Conservation (phyloP, 2,888 invertebrate species). For the Lapara coniferarum region DNA sequence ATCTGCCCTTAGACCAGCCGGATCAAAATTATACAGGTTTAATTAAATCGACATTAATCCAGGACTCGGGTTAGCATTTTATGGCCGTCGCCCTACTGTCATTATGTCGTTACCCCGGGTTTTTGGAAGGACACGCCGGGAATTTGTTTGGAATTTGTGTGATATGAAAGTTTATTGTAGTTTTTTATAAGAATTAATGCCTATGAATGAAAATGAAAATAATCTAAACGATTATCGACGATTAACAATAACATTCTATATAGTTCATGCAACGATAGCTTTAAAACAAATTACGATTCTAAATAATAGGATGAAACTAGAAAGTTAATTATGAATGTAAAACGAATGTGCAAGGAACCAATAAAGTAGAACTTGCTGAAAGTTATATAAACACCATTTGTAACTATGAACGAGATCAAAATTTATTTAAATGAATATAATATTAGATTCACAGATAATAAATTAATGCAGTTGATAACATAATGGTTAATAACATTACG, state of each 20-base stretch:
- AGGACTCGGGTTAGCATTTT: conserved; percentile 68
- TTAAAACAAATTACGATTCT: neutral
- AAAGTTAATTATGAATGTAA: neutral
- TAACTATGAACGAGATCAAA: neutral
- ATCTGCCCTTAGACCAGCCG: conserved; percentile 47
- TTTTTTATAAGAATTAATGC: neutral
- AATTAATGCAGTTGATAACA: neutral
- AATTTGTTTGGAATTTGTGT: conserved; percentile 61
- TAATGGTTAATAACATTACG: neutral
- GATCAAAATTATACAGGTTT: conserved; percentile 80
- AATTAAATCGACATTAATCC: conserved; percentile 83
- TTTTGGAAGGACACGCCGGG: conserved; percentile 60
- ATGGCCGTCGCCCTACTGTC: conserved; percentile 64
- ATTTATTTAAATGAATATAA: neutral
- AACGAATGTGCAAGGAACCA: neutral
- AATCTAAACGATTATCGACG: neutral
- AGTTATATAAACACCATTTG: neutral
- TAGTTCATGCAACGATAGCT: neutral
- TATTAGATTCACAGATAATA: neutral
- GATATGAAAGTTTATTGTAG: conserved; percentile 40
- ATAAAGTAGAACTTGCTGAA: neutral
- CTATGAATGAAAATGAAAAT: neutral
- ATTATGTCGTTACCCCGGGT: conserved; percentile 76
- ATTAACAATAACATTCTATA: neutral
- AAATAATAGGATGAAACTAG: too few species aligned